Percentiles rank a stretch among this genome's conserved stretches.
phyloP scores from a whole-genome alignment of 2,113 vertebrate genomes.

The Rhegmatorhina hoffmannsi region DNA sequence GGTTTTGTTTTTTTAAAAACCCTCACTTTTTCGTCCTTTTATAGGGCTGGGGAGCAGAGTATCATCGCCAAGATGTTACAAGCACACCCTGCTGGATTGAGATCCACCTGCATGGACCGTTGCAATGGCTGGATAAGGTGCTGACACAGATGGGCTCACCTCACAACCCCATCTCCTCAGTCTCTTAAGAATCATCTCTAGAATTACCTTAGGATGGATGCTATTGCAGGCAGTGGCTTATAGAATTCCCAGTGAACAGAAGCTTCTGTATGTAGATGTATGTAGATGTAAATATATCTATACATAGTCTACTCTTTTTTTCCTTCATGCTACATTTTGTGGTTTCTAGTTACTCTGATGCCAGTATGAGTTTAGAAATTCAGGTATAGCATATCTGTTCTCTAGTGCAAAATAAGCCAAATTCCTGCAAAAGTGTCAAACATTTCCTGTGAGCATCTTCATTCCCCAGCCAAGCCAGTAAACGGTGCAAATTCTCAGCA shows the following conservation, averaged over 20 bases:
- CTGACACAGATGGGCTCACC: conserved; percentile 98
- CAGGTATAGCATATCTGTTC: not conserved
- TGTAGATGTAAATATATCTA: conserved; percentile 68
- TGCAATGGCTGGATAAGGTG: conserved; percentile 99
- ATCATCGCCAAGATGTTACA: conserved; percentile 97
- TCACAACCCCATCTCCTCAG: conserved; percentile 96
- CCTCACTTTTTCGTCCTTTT: conserved; percentile 39
- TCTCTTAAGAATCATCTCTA: conserved; percentile 82
- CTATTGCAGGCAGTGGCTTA: conserved; percentile 73
- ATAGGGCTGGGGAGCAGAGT: conserved; percentile 97
- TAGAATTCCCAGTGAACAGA: conserved; percentile 51
- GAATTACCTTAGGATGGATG: conserved; percentile 31
- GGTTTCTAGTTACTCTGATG: conserved; percentile 66
- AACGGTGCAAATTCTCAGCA: not conserved
- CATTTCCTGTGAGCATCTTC: conserved; percentile 33
- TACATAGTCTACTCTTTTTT: conserved; percentile 19
- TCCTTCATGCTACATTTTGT: conserved; percentile 34
- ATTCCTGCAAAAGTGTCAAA: conserved; percentile 53
- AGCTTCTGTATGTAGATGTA: conserved; percentile 66
- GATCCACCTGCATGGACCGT: conserved; percentile 94
- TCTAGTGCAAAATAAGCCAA: conserved; percentile 40
- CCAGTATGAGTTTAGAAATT: conserved; percentile 38
- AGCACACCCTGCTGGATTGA: conserved; percentile 99
- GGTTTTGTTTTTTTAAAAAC: rapidly evolving
- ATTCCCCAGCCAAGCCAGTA: conserved; percentile 33